These are phyloP conservation scores for Acropternis orthonyx DNA, from an alignment of 2,797 vertebrate species.

Conservation along the genomic window DNA sequence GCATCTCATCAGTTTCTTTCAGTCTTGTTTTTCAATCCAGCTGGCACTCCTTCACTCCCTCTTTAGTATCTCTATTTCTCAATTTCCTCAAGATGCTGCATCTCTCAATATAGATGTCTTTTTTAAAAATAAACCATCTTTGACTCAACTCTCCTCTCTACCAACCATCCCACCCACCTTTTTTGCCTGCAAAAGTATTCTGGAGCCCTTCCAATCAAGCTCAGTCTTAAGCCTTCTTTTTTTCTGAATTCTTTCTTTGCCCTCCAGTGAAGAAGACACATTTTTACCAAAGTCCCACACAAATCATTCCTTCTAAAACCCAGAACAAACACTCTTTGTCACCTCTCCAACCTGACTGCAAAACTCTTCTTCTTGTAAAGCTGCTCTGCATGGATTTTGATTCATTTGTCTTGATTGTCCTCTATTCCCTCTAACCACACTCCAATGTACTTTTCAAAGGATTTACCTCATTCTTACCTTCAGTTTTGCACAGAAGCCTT, in stretches of 20 bases:
- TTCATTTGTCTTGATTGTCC: not conserved
- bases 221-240: not conserved
- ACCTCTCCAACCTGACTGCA: not conserved
- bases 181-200: not conserved
- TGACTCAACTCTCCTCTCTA: not conserved
- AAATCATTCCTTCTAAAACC: not conserved
- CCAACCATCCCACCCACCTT: not conserved
- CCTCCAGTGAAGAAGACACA: not conserved
- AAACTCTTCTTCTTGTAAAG: not conserved
- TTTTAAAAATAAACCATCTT: not conserved
- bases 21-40: not conserved
- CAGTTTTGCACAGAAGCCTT: conserved; percentile 4
- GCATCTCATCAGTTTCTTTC: not conserved
- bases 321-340: not conserved
- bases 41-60: not conserved
- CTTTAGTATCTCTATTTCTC: not conserved
- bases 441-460: not conserved
- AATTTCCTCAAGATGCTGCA: not conserved
- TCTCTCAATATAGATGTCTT: not conserved
- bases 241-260: not conserved
- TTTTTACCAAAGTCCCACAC: not conserved
- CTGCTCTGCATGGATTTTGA: not conserved
- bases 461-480: conserved; percentile 14
- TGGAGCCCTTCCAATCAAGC: not conserved
- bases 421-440: not conserved